phyloP scores from a whole-genome alignment of 2,888 invertebrate species.

The Trachelus iudaicus region DNA sequence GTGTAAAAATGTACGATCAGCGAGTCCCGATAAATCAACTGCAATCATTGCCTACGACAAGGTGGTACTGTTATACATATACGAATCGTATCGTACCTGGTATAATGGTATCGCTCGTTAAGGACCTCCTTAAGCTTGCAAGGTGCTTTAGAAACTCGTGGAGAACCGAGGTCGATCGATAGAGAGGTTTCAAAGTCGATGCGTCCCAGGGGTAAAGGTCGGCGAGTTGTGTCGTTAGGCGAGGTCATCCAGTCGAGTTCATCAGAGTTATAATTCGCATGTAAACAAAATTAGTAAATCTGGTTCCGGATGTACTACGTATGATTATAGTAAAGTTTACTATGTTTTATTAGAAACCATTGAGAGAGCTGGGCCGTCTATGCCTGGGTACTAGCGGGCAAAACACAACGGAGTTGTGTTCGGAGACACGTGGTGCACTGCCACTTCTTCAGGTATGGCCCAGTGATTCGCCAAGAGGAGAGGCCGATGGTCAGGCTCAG shows the following conservation, averaged over 20 bases:
- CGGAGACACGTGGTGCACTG: slow-evolving; percentile 51
- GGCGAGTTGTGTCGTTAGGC: background rate
- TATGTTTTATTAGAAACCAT: slow-evolving; percentile 55
- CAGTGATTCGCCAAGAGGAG: slow-evolving; percentile 77
- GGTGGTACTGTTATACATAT: background rate
- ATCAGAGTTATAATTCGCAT: background rate
- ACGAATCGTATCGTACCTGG: background rate
- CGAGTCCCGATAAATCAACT: background rate
- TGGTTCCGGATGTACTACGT: background rate
- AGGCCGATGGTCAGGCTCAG: slow-evolving; percentile 72
- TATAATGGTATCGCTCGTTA: background rate
- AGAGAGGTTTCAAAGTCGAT: background rate
- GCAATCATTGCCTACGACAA: background rate
- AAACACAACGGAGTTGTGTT: slow-evolving; percentile 43
- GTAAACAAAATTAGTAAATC: background rate
- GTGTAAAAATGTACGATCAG: background rate
- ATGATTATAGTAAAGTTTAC: background rate
- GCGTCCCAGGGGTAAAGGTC: background rate
- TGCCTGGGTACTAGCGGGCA: slow-evolving; percentile 55
- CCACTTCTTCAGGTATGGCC: slow-evolving; percentile 73
- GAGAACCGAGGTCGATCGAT: background rate
- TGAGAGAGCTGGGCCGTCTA: slow-evolving; percentile 64
- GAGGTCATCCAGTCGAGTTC: background rate
- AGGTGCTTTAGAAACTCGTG: background rate
- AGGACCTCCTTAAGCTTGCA: background rate